Percentiles rank a stretch among this genome's conserved stretches.
These are phyloP conservation scores for Gila orcuttii DNA, from an alignment of 2,113 vertebrate genomes.

Conservation along the genomic window DNA sequence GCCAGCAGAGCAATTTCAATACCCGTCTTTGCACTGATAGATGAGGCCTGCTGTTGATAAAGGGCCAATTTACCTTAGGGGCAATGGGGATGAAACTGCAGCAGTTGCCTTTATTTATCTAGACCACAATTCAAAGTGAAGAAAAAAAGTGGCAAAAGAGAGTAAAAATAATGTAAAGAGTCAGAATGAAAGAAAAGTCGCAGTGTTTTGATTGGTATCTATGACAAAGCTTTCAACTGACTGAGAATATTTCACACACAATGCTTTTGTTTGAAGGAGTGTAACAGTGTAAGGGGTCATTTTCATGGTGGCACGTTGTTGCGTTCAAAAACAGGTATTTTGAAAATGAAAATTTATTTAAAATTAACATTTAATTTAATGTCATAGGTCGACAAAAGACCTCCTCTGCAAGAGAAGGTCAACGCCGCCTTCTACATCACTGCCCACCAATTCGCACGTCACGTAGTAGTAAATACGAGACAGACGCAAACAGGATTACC, in stretches of 20 bases:
- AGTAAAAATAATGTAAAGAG: slow-evolving; percentile 37
- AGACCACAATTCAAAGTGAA: slow-evolving; percentile 65
- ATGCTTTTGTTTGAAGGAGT: background rate
- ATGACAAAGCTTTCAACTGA: slow-evolving; percentile 40
- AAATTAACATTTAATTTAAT: too few species aligned
- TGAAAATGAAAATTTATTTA: background rate
- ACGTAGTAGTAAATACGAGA: too few species aligned
- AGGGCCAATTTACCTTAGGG: slow-evolving; percentile 77
- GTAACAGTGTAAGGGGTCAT: background rate
- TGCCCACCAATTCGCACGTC: too few species aligned
- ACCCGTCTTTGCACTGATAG: slow-evolving; percentile 75
- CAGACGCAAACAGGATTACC: too few species aligned
- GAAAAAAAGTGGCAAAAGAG: slow-evolving; percentile 55
- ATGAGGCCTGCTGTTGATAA: slow-evolving; percentile 76
- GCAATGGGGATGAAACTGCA: slow-evolving; percentile 75
- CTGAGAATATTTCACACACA: background rate
- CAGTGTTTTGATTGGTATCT: slow-evolving; percentile 40
- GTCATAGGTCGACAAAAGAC: too few species aligned
- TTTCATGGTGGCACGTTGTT: too few species aligned
- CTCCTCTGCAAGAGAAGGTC: too few species aligned
- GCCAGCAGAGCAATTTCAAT: slow-evolving; percentile 79
- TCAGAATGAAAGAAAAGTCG: slow-evolving; percentile 46
- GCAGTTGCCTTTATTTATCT: slow-evolving; percentile 73
- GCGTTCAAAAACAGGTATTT: background rate
- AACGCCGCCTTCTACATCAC: too few species aligned